Percentiles rank a stretch among this genome's conserved stretches.
phyloP scores from a whole-genome alignment of 2,113 vertebrate species.

The Saccopteryx leptura region DNA sequence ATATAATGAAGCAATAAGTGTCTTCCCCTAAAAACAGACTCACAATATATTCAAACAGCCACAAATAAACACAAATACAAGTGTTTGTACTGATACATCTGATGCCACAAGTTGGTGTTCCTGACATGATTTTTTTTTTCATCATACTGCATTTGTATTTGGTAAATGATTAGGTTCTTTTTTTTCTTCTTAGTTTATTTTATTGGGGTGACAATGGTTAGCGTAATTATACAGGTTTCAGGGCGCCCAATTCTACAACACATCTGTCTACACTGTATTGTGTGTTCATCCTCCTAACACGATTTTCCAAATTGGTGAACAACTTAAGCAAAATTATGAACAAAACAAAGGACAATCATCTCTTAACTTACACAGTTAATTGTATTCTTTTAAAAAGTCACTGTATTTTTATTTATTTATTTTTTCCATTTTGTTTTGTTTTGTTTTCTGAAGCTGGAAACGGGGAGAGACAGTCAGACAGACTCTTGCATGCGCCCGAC shows the following conservation, averaged over 20 bases:
- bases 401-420: conserved; percentile 29
- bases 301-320: neutral
- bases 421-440: too few species aligned
- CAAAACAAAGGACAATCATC: neutral
- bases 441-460: too few species aligned
- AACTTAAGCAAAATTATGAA: conserved; percentile 24
- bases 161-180: too few species aligned
- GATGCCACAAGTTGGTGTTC: neutral
- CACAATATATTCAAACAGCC: conserved; percentile 3
- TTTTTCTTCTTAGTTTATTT: too few species aligned
- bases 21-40: neutral
- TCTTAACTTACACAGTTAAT: neutral
- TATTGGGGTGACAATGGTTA: too few species aligned
- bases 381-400: neutral
- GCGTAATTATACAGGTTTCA: too few species aligned
- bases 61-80: neutral
- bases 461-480: too few species aligned
- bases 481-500: too few species aligned
- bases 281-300: neutral
- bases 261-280: too few species aligned
- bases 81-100: neutral
- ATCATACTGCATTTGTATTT: too few species aligned
- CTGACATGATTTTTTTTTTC: neutral
- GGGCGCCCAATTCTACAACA: too few species aligned
- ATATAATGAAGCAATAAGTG: conserved; percentile 30